A percentile compares a stretch with the other conserved stretches of the same genome.
phyloP scores from a whole-genome alignment of 2,888 invertebrate species.

The Athripsodes cinereus region DNA sequence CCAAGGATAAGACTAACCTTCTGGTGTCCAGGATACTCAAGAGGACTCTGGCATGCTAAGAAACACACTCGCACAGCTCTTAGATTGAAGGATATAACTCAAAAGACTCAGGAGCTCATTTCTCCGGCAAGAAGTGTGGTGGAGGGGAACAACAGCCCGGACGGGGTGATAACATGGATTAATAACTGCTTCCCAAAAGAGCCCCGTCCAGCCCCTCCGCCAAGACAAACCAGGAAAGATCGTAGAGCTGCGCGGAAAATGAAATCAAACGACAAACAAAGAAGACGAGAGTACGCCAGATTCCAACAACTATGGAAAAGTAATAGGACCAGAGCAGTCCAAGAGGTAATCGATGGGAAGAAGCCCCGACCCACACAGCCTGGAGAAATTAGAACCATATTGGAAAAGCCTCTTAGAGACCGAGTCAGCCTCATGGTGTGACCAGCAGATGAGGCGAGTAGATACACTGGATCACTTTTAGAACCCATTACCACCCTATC shows the following conservation, averaged over 20 bases:
- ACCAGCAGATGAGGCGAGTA: constrained; percentile 21
- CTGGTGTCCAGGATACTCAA: not conserved
- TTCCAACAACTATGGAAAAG: not conserved
- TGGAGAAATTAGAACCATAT: not conserved
- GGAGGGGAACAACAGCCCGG: not conserved
- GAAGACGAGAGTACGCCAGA: not conserved
- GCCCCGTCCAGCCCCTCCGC: not conserved
- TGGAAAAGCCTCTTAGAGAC: not conserved
- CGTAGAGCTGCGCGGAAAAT: too few species aligned
- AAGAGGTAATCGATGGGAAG: not conserved
- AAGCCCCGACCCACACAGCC: not conserved
- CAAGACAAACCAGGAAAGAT: too few species aligned
- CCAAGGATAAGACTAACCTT: too few species aligned
- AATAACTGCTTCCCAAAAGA: not conserved
- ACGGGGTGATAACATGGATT: not conserved
- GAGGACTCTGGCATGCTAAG: not conserved
- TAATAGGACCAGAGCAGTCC: not conserved
- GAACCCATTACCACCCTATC: constrained; percentile 32
- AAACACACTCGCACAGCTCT: not conserved
- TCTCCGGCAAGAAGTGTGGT: not conserved
- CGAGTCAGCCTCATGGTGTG: constrained; percentile 29
- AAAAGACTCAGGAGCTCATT: too few species aligned
- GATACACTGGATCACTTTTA: constrained; percentile 33
- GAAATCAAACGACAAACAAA: not conserved
- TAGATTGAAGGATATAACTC: too few species aligned